Evolutionary conservation across 2,888 invertebrate genomes (phyloP), one percentile per base, ranked within the genome.

Genomic region (Odontocolon sp.): DNA sequence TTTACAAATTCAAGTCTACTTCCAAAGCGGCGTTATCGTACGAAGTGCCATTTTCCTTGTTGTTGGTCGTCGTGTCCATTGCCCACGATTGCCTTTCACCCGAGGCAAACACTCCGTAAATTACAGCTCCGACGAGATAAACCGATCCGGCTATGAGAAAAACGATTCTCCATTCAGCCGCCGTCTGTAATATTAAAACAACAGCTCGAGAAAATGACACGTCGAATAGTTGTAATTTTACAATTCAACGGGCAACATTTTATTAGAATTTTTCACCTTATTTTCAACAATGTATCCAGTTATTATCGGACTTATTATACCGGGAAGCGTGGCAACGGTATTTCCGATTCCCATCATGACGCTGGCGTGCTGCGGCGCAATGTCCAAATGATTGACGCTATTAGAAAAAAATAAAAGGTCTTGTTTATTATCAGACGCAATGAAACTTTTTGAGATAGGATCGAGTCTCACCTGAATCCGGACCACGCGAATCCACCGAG

Each of bases 401-500:
- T 67, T 72, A 79, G 47, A 23, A 11, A 9, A 42, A 33, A 5
- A 18, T 31, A 61, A 31, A 50, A 28, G 63, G 33, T 14, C 5
- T 54, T 11, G 1, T 57, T 8, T 6, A 11, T 11, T 23, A 16
- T 2, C 2, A 5, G 36, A 63, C 23, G 14, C n/a, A 18, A 54
- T 1, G 11, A 11, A 11, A 26, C n/a, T n/a, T n/a, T n/a, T n/a
- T n/a, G n/a, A n/a, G n/a, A n/a, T n/a, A n/a, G n/a, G n/a, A 52
- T 86, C 89, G 26, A 69, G 18, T 23, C 21, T 91, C 91, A 96
- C 96, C 95, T 95, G 88, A 96, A 97, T 42, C 97, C 98, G 3
- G 97, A 95, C 97, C 97, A 98, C 0, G 97, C 96, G 89, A 98
- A 97, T 0, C 97, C 96, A 0, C 98, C 98, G 0, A 97, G 91